Base-by-base conservation (phyloP, 2,113 vertebrate genomes). In the Chascanopsetta lugubris region DNA sequence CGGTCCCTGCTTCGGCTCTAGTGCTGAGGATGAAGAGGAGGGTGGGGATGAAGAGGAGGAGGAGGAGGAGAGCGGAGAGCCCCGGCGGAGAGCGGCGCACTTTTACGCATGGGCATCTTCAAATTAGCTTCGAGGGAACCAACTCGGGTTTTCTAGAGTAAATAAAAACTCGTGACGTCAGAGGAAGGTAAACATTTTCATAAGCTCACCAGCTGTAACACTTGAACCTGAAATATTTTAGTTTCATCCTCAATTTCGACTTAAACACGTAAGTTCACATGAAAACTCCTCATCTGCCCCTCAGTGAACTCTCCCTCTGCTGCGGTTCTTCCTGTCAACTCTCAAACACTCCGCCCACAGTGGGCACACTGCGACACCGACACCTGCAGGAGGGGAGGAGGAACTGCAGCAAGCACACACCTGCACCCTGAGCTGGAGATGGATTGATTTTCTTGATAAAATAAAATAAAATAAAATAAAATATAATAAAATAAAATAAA, bases 311-410 rank as follows among this genome's bases (percentile, higher is more conserved):
- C 13, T 29, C 24, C 21, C 15, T 42, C 38, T 42, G 38, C 6
- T 30, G 25, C 3, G 8, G 13, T 10, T 29, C 12, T 24, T 4
- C 51, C 15, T 40, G 29, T 61, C 1, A 3, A 3, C n/a, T 27
- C 3, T 1, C n/a, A n/a, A 5, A 24, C 45, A 26, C 0, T 34
- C 51, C 0, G 21, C 22, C 17, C 18, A 4, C n/a, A 15, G 6
- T 11, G n/a, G 0, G 13, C 5, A 0, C 20, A 45, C 2, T 32
- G 77, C 6, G 6, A 7, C 15, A 8, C 38, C 2, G 88, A 77
- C 86, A 56, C 15, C 88, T 87, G 55, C 68, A 82, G 88, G 77
- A 61, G 24, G 1, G 84, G 84, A 80, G 62, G 79, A 77, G 2
- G 36, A 25, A 34, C 38, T 7, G 0, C 26, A 3, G 17, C 5